Percentiles rank a stretch among this genome's conserved stretches.
Conservation (phyloP, 2,888 invertebrate species). For the Eupithecia exiguata region DNA sequence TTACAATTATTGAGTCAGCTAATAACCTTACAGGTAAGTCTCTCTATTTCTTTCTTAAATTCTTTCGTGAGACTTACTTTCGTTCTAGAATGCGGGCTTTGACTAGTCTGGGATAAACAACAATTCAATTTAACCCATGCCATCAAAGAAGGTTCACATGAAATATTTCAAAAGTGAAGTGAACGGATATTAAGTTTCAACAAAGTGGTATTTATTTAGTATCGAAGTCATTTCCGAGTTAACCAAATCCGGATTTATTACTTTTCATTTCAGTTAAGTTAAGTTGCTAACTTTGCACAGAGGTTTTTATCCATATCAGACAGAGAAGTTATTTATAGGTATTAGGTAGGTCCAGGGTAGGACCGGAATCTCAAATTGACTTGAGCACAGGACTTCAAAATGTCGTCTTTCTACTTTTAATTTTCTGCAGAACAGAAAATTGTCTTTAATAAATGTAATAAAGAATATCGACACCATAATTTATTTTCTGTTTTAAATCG, state of each 20-base stretch:
- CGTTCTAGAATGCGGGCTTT: background rate
- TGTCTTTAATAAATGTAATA: background rate
- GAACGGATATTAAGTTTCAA: constrained; percentile 30
- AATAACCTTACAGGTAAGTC: too few species aligned
- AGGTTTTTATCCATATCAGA: background rate
- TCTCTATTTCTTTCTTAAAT: too few species aligned
- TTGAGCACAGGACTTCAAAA: background rate
- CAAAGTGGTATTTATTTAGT: constrained; percentile 27
- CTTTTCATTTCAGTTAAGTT: constrained; percentile 27
- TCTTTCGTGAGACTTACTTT: too few species aligned
- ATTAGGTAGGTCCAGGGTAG: background rate
- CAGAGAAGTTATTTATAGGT: background rate
- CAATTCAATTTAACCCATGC: background rate
- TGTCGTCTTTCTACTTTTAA: background rate
- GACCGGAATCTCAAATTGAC: background rate
- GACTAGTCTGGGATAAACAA: background rate
- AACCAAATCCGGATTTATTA: constrained; percentile 29
- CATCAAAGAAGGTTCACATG: constrained; percentile 8
- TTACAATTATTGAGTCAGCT: too few species aligned
- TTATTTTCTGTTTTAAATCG: background rate
- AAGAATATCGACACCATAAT: background rate
- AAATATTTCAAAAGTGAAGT: constrained; percentile 26
- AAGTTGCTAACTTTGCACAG: constrained; percentile 1
- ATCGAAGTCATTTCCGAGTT: constrained; percentile 24
- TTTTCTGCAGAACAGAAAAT: background rate